These are phyloP conservation scores for Hirtodrosophila histrioides DNA, from an alignment of 2,888 invertebrate genomes.

Conservation along the genomic window DNA sequence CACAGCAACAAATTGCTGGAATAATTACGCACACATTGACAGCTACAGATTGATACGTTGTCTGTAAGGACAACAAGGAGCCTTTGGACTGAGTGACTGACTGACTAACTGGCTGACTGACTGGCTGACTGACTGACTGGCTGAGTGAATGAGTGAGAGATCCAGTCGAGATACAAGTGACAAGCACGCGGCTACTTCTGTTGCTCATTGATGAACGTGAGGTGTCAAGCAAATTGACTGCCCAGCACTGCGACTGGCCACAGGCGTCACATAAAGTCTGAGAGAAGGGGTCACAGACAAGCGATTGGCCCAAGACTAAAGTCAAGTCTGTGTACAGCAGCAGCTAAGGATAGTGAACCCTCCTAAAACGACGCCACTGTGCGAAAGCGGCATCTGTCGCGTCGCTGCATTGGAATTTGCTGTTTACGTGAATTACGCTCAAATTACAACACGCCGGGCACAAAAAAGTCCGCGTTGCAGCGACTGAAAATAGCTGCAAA, in stretches of 20 bases:
- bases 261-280: slow-evolving; percentile 28
- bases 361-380: slow-evolving; percentile 28
- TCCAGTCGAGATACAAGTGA: slow-evolving; percentile 27
- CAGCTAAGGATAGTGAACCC: too few species aligned
- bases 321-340: too few species aligned
- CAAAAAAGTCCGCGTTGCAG: slow-evolving; percentile 17
- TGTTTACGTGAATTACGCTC: slow-evolving; percentile 82
- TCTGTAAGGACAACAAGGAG: slow-evolving; percentile 35
- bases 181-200: slow-evolving; percentile 54
- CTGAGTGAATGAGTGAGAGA: slow-evolving; percentile 18
- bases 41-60: slow-evolving; percentile 75
- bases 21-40: slow-evolving; percentile 83
- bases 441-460: slow-evolving; percentile 68
- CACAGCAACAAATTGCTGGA: slow-evolving; percentile 82
- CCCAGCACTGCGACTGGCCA: slow-evolving; percentile 42
- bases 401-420: slow-evolving; percentile 60
- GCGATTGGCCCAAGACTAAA: too few species aligned
- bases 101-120: slow-evolving; percentile 43
- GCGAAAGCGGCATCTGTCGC: slow-evolving; percentile 28
- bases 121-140: slow-evolving; percentile 28
- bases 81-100: slow-evolving; percentile 4
- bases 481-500: slow-evolving; percentile 75
- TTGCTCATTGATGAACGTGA: slow-evolving; percentile 83
- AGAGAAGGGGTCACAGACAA: too few species aligned
- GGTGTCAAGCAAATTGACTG: slow-evolving; percentile 84